Base-by-base conservation (phyloP, 2,797 vertebrate species). In the Gambusia yucatana region DNA sequence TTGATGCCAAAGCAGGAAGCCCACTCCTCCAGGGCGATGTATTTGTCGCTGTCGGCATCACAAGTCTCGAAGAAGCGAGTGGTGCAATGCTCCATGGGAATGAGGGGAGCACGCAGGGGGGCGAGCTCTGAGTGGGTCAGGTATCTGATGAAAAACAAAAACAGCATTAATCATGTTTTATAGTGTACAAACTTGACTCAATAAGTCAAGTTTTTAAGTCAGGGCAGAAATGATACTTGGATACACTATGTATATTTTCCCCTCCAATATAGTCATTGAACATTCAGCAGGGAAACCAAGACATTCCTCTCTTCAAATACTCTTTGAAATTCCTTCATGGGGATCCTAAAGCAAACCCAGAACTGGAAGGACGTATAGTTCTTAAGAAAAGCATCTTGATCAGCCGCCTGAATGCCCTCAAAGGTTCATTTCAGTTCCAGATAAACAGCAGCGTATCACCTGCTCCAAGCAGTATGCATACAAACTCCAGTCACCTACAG, bases 1-100 rank as follows among this genome's bases (percentile, higher is more conserved):
- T 98, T 99, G 92, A 99, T 95, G 95, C 98, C 98, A 0, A 99
- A 99, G 96, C 98, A 99, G 90, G 91, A 76, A 86, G 97, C 98
- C 98, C 98, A 99, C 92, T 99, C 98, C 57, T 99, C 97, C 92
- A 99, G 96, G 81, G 98, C 97, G 8, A 99, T 98, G 96, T 99
- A 99, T 89, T 99, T 99, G 96, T 99, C 98, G 0, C 91, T 94
- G 91, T 99, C 98, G 73, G 97, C 91, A 82, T 99, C 98, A 0
- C 98, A 99, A 87, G 96, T 87, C 36, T 98, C 97, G 0, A 99
- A 99, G 96, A 99, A 99, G 92, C 96, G 97, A 39, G 97, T 99
- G 95, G 98, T 99, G 96, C 98, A 99, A 77, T 99, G 98, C 94
- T 99, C 98, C 98, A 99, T 99, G 95, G 98, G 98, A 80, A 99